These are phyloP conservation scores for Heliconius ismenius DNA, from an alignment of 2,888 invertebrate species.

Conservation along the genomic window DNA sequence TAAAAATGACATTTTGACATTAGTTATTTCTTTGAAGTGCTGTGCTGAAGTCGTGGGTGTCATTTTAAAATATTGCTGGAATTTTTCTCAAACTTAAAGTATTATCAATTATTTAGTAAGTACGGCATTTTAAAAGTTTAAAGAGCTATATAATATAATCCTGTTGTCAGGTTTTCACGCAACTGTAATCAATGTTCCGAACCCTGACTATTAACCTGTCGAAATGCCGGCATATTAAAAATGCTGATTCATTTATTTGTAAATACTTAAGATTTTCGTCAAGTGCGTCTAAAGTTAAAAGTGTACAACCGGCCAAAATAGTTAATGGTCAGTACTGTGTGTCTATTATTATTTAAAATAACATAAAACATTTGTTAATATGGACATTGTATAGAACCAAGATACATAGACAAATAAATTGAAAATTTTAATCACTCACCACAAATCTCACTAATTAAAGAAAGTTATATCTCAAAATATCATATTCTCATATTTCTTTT, in stretches of 20 bases:
- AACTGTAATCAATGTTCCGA: slow-evolving; percentile 66
- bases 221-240: slow-evolving; percentile 71
- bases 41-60: slow-evolving; percentile 14
- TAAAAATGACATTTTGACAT: slow-evolving; percentile 9
- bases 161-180: slow-evolving; percentile 35
- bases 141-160: slow-evolving; percentile 24
- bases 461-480: neutral
- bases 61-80: slow-evolving; percentile 14
- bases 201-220: slow-evolving; percentile 69
- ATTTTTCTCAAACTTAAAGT: slow-evolving; percentile 10
- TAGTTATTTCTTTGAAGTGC: slow-evolving; percentile 16
- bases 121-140: slow-evolving; percentile 41
- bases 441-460: neutral
- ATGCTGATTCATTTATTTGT: slow-evolving; percentile 73
- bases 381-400: neutral
- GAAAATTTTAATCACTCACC: neutral
- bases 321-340: slow-evolving; percentile 69
- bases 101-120: slow-evolving; percentile 49
- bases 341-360: slow-evolving; percentile 3
- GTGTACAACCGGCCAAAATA: slow-evolving; percentile 54
- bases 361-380: neutral
- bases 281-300: slow-evolving; percentile 52
- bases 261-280: slow-evolving; percentile 60
- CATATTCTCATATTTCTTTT: neutral
- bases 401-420: neutral